phyloP scores from a whole-genome alignment of 2,888 invertebrate species.

The Dorcus parallelipipedus region DNA sequence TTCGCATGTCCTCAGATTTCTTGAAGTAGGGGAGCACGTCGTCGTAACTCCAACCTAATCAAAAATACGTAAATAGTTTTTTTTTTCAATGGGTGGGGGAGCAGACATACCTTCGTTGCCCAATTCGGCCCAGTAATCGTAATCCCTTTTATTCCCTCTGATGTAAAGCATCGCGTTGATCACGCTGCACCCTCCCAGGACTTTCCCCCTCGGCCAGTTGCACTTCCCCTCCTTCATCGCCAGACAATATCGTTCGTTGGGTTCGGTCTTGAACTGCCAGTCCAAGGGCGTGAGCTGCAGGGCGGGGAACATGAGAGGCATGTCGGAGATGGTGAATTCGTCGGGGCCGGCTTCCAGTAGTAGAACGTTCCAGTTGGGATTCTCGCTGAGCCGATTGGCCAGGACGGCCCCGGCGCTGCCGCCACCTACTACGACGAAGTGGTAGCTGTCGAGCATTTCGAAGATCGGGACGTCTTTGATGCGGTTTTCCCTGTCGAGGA shows the following conservation, averaged over 20 bases:
- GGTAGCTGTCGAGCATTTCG: slow-evolving; percentile 62
- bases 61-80: neutral
- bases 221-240: slow-evolving; percentile 63
- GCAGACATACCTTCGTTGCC: slow-evolving; percentile 52
- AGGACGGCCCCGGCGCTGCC: slow-evolving; percentile 80
- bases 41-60: slow-evolving; percentile 73
- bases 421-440: slow-evolving; percentile 77
- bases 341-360: slow-evolving; percentile 79
- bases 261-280: slow-evolving; percentile 79
- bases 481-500: slow-evolving; percentile 64
- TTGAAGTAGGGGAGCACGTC: slow-evolving; percentile 74
- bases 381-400: slow-evolving; percentile 75
- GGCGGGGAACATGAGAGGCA: slow-evolving; percentile 68
- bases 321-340: slow-evolving; percentile 65
- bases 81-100: neutral
- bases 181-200: slow-evolving; percentile 76
- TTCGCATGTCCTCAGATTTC: slow-evolving; percentile 75
- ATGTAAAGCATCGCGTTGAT: slow-evolving; percentile 89
- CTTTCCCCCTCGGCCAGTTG: slow-evolving; percentile 77
- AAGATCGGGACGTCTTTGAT: slow-evolving; percentile 55
- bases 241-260: slow-evolving; percentile 63
- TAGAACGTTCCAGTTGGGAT: slow-evolving; percentile 66
- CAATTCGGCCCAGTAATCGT: slow-evolving; percentile 72
- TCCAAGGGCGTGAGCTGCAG: slow-evolving; percentile 73
- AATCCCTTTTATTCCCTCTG: slow-evolving; percentile 44